phyloP scores from a whole-genome alignment of 2,113 vertebrate species.

The Xiphophorus maculatus region DNA sequence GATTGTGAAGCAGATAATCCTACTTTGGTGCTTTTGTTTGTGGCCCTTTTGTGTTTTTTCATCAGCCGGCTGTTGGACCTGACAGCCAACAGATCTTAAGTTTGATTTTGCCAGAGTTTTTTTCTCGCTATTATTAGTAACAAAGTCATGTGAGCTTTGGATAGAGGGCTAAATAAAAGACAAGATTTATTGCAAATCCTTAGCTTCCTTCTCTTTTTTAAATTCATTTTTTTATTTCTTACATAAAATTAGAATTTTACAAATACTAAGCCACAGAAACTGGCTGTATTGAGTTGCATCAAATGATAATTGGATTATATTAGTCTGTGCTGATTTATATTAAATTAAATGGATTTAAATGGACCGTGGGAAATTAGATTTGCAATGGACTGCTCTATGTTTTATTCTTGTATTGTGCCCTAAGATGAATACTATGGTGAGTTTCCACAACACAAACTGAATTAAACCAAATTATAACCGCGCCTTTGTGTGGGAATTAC shows the following conservation, averaged over 20 bases:
- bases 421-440: background rate
- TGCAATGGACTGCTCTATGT: background rate
- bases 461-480: background rate
- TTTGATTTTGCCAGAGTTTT: background rate
- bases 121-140: background rate
- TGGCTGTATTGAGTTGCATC: background rate
- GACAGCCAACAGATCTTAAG: background rate
- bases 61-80: background rate
- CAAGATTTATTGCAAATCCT: background rate
- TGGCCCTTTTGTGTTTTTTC: background rate
- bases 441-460: background rate
- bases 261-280: background rate
- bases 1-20: background rate
- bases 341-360: background rate
- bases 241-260: background rate
- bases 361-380: background rate
- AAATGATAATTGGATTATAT: background rate
- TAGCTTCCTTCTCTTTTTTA: background rate
- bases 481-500: constrained; percentile 3
- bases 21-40: background rate
- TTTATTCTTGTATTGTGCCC: background rate
- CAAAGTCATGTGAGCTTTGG: background rate
- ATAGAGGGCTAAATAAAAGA: background rate
- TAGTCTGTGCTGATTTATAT: background rate
- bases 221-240: too few relatives aligned